These are phyloP conservation scores for Hypotaenidia okinawae DNA, from an alignment of 2,797 vertebrate species.

Conservation along the genomic window DNA sequence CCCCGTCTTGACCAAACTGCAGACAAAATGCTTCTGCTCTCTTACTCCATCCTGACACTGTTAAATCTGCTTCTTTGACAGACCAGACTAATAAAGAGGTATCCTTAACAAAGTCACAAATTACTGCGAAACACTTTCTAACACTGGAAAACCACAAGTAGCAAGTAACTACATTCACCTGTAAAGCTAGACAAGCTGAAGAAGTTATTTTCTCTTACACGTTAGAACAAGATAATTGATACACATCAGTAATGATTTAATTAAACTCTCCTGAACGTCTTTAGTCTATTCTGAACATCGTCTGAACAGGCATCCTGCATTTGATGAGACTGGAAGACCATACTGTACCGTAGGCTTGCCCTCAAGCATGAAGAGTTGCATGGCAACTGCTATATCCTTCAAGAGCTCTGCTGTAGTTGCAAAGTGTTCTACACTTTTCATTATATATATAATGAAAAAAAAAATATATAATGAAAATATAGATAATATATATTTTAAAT, in stretches of 20 bases:
- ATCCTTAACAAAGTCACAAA: background rate
- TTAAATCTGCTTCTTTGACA: background rate
- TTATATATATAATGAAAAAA: too few relatives aligned
- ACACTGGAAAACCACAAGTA: background rate
- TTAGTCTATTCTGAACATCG: background rate
- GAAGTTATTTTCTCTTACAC: background rate
- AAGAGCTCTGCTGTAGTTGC: background rate
- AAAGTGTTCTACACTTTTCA: background rate
- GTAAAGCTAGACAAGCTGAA: background rate
- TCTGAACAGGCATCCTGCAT: background rate
- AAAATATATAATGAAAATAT: too few relatives aligned
- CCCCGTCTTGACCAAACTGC: background rate
- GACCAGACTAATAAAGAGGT: background rate
- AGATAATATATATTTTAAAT: too few relatives aligned
- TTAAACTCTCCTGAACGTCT: background rate
- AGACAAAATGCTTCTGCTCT: background rate
- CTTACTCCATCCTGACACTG: background rate
- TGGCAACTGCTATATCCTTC: background rate
- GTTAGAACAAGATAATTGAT: background rate
- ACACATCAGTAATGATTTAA: background rate
- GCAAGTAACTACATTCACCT: background rate
- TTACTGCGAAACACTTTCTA: background rate
- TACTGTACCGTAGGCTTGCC: background rate
- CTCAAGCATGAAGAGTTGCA: background rate
- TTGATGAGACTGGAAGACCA: background rate